Base-by-base conservation (phyloP, 2,113 vertebrate genomes). In the Clarias macrocephalus region DNA sequence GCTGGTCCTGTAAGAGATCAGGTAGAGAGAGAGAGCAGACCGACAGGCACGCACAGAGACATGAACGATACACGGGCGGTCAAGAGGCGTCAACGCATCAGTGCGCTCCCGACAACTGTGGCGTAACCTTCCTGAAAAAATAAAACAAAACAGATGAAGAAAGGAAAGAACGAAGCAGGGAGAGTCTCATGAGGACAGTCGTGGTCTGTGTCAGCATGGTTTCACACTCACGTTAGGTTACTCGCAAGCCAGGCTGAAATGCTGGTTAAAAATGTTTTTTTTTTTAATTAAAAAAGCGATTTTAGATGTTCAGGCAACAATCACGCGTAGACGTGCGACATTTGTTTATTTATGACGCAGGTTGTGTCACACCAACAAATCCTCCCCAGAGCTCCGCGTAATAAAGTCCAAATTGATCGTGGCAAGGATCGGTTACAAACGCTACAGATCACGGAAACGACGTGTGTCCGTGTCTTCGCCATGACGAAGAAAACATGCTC, bases 401-500 rank as follows among this genome's bases (percentile, higher is more conserved):
- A 65, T 76, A 54, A 81, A 84, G 86, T 60, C 86, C 68, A 86
- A 81, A 80, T 62, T 59, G 83, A 84, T 77, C 66, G 66, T 16
- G 16, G 5, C 16, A 72, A 0, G 30, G 13, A 37, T 19, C 30
- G 18, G 66, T 19, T 30, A 30, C 0, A 1, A 15, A 16, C 28
- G n/a, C 23, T 7, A 62, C 59, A 21, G 18, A n/a, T n/a, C 63
- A 3, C 1, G 25, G 63, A 65, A 65, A 6, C 1, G 28, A 18
- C 5, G 66, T 16, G 15, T 16, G 28, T 68, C n/a, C 3, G 11
- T 1, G 65, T 68, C 65, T 6, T 30, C 65, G 2, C 7, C 30
- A 37, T 18, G 2, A 72, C 9, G 9, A 72, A 72, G 48, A 48
- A 0, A 37, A 19, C 68, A 9, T 30, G 3, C 65, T 30, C 12